Percentiles rank a stretch among this genome's conserved stretches.
Evolutionary conservation across 2,113 vertebrate genomes (phyloP).

Genomic region (Thinocorus orbignyianus): DNA sequence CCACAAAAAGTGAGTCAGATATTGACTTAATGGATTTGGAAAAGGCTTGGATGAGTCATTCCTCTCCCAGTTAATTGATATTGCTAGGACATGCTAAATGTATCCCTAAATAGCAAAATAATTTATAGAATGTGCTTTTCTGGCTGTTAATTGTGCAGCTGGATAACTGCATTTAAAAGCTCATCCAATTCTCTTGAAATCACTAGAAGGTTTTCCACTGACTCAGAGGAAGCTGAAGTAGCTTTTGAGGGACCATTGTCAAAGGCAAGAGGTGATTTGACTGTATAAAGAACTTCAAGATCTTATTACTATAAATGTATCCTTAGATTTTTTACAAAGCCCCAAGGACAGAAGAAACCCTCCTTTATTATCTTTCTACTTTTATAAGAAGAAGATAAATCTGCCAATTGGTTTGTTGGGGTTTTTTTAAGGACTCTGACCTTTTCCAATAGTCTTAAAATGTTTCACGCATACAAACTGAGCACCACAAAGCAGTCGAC

Average conservation of each 20-base stretch:
- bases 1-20: conserved; percentile 58
- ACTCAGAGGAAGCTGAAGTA: conserved; percentile 56
- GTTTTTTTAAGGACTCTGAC: neutral
- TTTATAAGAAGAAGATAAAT: neutral
- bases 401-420: neutral
- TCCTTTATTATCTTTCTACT: neutral
- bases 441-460: conserved; percentile 44
- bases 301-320: neutral
- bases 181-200: conserved; percentile 61
- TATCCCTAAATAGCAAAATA: conserved; percentile 63
- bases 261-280: conserved; percentile 48
- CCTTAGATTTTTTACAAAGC: neutral
- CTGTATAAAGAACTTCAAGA: neutral
- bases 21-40: conserved; percentile 61
- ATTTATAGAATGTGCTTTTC: conserved; percentile 68
- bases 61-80: conserved; percentile 47
- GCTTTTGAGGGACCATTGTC: conserved; percentile 53
- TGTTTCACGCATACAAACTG: neutral
- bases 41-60: conserved; percentile 60
- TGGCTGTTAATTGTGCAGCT: conserved; percentile 64
- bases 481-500: neutral
- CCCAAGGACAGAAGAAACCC: neutral
- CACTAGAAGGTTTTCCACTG: conserved; percentile 63
- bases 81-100: conserved; percentile 52
- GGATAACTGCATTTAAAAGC: conserved; percentile 59